Evolutionary conservation across 2,113 vertebrate species (phyloP).

Genomic region (Pelobates fuscus): DNA sequence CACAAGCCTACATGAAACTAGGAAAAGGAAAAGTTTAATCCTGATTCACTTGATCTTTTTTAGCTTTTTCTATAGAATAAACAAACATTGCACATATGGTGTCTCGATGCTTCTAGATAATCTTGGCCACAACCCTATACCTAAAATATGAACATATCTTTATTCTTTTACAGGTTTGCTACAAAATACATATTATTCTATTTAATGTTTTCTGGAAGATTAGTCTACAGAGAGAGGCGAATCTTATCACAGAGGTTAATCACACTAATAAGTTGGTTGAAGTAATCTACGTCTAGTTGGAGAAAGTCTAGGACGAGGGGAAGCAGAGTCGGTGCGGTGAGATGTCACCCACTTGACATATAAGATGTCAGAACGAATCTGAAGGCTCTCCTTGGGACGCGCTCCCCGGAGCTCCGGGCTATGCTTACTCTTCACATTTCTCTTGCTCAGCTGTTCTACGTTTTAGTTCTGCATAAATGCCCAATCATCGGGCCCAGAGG

Average conservation of each 20-base stretch:
- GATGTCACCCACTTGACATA: conserved; percentile 63
- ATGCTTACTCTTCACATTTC: conserved; percentile 71
- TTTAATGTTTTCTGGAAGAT: no score
- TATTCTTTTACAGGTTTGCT: no score
- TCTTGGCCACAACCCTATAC: no score
- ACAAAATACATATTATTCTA: no score
- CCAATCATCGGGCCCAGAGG: conserved; percentile 72
- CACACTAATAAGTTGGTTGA: conserved; percentile 37
- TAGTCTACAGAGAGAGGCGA: no score
- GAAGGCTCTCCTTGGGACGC: conserved; percentile 59
- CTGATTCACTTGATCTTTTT: no score
- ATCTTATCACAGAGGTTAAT: conserved; percentile 14
- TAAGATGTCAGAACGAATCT: conserved; percentile 70
- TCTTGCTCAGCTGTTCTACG: conserved; percentile 72
- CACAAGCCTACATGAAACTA: no score
- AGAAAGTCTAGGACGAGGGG: background rate
- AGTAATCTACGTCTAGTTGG: background rate
- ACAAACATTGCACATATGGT: no score
- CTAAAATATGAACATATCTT: no score
- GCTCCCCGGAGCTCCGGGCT: conserved; percentile 66
- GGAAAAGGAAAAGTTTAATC: no score
- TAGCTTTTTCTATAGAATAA: no score
- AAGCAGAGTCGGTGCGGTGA: conserved; percentile 49
- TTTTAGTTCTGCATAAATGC: conserved; percentile 76
- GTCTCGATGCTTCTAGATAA: no score